phyloP scores from a whole-genome alignment of 2,113 vertebrate species.

The Paramisgurnus dabryanus region DNA sequence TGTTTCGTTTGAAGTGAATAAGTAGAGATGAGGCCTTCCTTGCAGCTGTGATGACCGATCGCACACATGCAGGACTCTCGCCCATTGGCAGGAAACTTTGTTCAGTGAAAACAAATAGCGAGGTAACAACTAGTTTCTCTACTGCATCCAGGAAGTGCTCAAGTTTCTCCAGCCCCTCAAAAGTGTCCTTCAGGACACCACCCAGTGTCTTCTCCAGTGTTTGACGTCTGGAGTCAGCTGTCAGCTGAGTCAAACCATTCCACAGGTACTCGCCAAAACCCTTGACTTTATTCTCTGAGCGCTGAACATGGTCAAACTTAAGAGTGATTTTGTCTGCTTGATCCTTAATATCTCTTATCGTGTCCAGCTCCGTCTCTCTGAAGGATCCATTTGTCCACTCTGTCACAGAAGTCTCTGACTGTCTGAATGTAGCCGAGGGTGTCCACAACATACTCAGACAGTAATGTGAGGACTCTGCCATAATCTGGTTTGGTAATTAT shows the following conservation, averaged over 20 bases:
- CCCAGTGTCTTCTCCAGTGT: slow-evolving; percentile 63
- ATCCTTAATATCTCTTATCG: slow-evolving; percentile 51
- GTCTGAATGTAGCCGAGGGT: slow-evolving; percentile 43
- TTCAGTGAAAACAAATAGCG: slow-evolving; percentile 63
- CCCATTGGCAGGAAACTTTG: slow-evolving; percentile 53
- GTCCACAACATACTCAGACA: slow-evolving; percentile 42
- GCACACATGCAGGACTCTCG: slow-evolving; percentile 42
- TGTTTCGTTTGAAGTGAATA: slow-evolving; percentile 67
- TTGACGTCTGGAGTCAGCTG: slow-evolving; percentile 31
- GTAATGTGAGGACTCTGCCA: too few species aligned
- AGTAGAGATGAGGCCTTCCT: slow-evolving; percentile 60
- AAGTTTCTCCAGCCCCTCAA: slow-evolving; percentile 64
- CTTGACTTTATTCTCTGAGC: slow-evolving; percentile 16
- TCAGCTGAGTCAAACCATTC: slow-evolving; percentile 50
- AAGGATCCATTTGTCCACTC: slow-evolving; percentile 50
- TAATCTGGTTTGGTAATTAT: too few species aligned
- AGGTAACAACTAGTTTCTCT: slow-evolving; percentile 73
- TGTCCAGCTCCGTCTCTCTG: slow-evolving; percentile 56
- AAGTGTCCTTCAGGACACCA: slow-evolving; percentile 55
- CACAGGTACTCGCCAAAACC: slow-evolving; percentile 56
- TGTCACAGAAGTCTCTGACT: slow-evolving; percentile 41
- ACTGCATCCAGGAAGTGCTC: slow-evolving; percentile 67
- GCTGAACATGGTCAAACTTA: slow-evolving; percentile 28
- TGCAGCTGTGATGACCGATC: slow-evolving; percentile 53
- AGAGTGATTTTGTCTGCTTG: slow-evolving; percentile 46